Evolutionary conservation across 2,888 invertebrate genomes (phyloP), one percentile per base, ranked within the genome.

Genomic region (Dusona sp.): DNA sequence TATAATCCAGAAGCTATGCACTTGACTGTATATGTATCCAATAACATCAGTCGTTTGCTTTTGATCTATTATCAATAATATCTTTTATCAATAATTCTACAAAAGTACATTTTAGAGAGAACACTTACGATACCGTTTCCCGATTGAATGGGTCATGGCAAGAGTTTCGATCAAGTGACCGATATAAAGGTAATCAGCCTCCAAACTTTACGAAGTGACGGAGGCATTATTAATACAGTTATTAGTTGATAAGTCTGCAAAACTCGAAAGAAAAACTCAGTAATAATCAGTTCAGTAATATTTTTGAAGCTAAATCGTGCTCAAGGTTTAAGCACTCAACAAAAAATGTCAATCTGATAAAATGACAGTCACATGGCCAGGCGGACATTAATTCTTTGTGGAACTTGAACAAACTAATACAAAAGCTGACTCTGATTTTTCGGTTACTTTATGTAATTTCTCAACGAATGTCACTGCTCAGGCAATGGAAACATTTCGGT

Each of bases 1-100:
- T 16, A 29, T 61, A 61, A 61, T 61, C 61, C 61, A 29, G 61
- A 29, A 61, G 29, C 61, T 61, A 29, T 61, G n/a, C n/a, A 25
- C 29, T 61, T 16, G 29, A 29, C 61, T 61, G 4, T 61, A 13
- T 29, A 16, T 61, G 61, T 29, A 61, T 61, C 61, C 29, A 61
- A 29, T 29, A 29, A 61, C 29, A 29, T 29, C 29, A 61, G 29
- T 29, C 13, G 29, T 61, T 61, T 29, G 16, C 61, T 61, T 61
- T 61, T 61, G 16, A 16, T 61, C 61, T 9, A 61, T 61, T 29
- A 61, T 61, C 61, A 29, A 61, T 61, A 29, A 61, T 22, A 61
- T 61, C 29, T 61, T 61, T 61, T 61, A 29, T 61, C 25, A 13
- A 61, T 61, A 61, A 61, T 25, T 61, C 25, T 0, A 61, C 61